Conservation (phyloP, 2,888 invertebrate genomes). For the Drosophila suboccidentalis region DNA sequence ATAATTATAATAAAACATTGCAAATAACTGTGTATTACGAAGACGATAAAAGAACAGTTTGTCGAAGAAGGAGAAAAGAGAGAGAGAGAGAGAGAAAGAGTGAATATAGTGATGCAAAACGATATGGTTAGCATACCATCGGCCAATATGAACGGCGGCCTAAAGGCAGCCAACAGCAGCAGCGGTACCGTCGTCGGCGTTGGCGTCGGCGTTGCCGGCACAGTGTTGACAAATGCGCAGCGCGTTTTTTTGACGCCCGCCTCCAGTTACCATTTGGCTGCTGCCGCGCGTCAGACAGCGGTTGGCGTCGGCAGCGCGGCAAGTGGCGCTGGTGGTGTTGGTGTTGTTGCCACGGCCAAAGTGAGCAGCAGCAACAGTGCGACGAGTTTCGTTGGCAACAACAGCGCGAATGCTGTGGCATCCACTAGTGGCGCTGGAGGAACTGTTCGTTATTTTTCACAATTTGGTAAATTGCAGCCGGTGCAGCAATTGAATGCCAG, state of each 20-base stretch:
- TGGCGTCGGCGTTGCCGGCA: constrained; percentile 50
- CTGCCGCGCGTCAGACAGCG: constrained; percentile 51
- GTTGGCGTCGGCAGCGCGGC: constrained; percentile 32
- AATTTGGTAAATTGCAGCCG: constrained; percentile 68
- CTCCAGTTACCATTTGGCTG: constrained; percentile 44
- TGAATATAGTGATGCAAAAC: constrained; percentile 79
- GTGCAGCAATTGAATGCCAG: constrained; percentile 41
- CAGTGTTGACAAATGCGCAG: constrained; percentile 65
- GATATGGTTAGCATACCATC: constrained; percentile 85
- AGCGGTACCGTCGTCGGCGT: constrained; percentile 52
- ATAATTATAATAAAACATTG: constrained; percentile 40
- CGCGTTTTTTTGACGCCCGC: constrained; percentile 60
- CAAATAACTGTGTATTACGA: not conserved
- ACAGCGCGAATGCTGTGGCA: constrained; percentile 28
- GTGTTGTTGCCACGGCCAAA: constrained; percentile 39
- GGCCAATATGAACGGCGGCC: constrained; percentile 78
- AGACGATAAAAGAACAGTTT: not conserved
- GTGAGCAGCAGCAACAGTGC: constrained; percentile 39
- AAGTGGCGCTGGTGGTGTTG: constrained; percentile 45
- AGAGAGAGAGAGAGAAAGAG: constrained; percentile 15
- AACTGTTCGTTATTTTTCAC: constrained; percentile 78
- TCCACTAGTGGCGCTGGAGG: constrained; percentile 33
- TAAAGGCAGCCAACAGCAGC: constrained; percentile 60
- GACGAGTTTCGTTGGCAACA: constrained; percentile 36
- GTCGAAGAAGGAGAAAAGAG: not conserved